Conservation (phyloP, 2,888 invertebrate genomes). For the Drosophila austrosaltans region DNA sequence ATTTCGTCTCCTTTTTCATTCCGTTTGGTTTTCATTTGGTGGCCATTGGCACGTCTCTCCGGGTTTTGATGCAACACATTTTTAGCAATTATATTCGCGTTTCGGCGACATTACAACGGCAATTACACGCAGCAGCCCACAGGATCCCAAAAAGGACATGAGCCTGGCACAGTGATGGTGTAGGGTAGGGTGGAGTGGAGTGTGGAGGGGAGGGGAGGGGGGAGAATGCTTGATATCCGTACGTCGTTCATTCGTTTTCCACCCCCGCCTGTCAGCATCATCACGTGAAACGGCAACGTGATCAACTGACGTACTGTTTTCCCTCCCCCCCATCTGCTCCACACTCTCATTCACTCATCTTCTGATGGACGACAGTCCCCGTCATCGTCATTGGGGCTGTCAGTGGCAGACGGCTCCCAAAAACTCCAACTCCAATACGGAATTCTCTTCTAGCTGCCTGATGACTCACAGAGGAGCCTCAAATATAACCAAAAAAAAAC, state of each 20-base stretch:
- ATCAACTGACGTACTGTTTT: constrained; percentile 69
- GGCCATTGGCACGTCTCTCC: constrained; percentile 71
- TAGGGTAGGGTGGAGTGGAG: constrained; percentile 30
- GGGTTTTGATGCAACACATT: constrained; percentile 68
- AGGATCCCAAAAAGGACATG: constrained; percentile 8
- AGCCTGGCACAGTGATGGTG: neutral
- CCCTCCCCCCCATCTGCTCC: neutral
- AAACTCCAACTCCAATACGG: neutral
- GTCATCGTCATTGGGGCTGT: constrained; percentile 57
- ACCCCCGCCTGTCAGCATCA: constrained; percentile 70
- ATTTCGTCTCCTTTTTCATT: constrained; percentile 1
- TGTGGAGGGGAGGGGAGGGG: constrained; percentile 9
- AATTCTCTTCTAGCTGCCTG: neutral
- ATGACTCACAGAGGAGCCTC: neutral
- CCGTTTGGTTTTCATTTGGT: constrained; percentile 25
- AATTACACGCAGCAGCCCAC: constrained; percentile 73
- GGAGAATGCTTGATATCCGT: neutral
- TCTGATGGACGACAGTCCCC: constrained; percentile 68
- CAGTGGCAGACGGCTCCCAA: constrained; percentile 56
- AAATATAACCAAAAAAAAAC: neutral
- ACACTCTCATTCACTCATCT: constrained; percentile 1
- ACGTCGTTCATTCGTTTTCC: constrained; percentile 34
- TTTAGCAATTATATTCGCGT: constrained; percentile 80
- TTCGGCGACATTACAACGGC: constrained; percentile 76
- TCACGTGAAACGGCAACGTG: constrained; percentile 76